Evolutionary conservation across 2,113 vertebrate genomes (phyloP).

Genomic region (Serranochromis macrocephalus): DNA sequence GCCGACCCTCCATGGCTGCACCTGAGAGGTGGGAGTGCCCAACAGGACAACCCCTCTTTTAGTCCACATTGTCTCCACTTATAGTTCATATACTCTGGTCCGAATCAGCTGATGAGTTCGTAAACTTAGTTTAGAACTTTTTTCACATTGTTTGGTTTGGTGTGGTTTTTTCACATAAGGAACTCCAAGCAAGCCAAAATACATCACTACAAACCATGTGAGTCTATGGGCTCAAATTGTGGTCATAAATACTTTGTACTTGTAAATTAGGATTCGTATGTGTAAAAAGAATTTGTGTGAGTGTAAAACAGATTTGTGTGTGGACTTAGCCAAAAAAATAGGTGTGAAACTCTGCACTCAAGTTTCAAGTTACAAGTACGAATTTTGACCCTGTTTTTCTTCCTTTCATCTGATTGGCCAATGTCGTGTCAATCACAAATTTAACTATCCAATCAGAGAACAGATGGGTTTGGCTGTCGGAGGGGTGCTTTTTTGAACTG

Average conservation of each 20-base stretch:
- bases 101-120: not conserved
- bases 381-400: too few relatives aligned
- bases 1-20: not conserved
- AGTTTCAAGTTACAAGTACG: too few relatives aligned
- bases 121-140: not conserved
- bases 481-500: too few relatives aligned
- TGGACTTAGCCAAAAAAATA: not conserved
- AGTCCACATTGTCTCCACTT: not conserved
- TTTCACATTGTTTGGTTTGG: not conserved
- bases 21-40: not conserved
- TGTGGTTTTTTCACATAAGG: not conserved
- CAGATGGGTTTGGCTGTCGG: too few relatives aligned
- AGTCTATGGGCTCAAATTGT: not conserved
- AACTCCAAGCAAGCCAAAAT: not conserved
- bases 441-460: too few relatives aligned
- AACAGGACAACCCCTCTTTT: not conserved
- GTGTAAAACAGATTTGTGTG: not conserved
- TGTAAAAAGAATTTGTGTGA: not conserved
- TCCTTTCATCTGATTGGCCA: too few relatives aligned
- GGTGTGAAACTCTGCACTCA: too few relatives aligned
- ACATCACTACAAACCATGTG: not conserved
- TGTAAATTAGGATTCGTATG: rapidly evolving
- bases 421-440: too few relatives aligned
- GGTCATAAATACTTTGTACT: not conserved
- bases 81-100: not conserved